Conservation (phyloP, 1,140 invertebrate genomes). For the Penaeus japonicus region DNA sequence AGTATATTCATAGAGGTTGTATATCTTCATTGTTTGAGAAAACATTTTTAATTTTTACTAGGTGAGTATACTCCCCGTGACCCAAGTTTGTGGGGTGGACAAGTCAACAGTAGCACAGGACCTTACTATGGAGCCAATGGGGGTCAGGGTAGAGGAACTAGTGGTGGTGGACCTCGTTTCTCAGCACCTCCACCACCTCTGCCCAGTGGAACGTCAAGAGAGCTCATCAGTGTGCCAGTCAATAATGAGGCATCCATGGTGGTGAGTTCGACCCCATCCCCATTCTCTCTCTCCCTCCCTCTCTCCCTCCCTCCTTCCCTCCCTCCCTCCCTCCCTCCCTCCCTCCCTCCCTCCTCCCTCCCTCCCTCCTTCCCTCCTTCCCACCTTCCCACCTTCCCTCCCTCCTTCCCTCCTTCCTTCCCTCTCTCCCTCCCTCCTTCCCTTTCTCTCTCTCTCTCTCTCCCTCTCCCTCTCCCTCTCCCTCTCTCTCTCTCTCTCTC, state of each 20-base stretch:
- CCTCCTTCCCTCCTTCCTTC: not conserved
- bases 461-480: too few species aligned
- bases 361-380: not conserved
- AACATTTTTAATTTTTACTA: not conserved
- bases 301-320: conserved; percentile 56
- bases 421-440: not conserved
- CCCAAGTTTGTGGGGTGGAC: conserved; percentile 51
- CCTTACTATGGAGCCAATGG: conserved; percentile 35
- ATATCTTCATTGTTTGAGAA: not conserved
- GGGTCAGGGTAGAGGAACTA: conserved; percentile 26
- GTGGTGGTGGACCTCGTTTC: conserved; percentile 40
- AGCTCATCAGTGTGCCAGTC: conserved; percentile 55
- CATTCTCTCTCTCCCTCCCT: conserved; percentile 63
- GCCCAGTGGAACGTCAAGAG: conserved; percentile 58
- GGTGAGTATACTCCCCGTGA: conserved; percentile 58
- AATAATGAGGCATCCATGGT: conserved; percentile 59
- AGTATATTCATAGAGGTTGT: too few species aligned
- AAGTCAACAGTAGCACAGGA: not conserved
- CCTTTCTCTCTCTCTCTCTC: not conserved
- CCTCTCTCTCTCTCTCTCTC: too few species aligned
- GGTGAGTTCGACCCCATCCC: conserved; percentile 62
- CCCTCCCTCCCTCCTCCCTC: conserved; percentile 33
- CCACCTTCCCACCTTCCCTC: not conserved
- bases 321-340: conserved; percentile 62
- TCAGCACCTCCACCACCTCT: conserved; percentile 62